Conservation (phyloP, 1,140 invertebrate genomes). For the Drosophila repletoides region DNA sequence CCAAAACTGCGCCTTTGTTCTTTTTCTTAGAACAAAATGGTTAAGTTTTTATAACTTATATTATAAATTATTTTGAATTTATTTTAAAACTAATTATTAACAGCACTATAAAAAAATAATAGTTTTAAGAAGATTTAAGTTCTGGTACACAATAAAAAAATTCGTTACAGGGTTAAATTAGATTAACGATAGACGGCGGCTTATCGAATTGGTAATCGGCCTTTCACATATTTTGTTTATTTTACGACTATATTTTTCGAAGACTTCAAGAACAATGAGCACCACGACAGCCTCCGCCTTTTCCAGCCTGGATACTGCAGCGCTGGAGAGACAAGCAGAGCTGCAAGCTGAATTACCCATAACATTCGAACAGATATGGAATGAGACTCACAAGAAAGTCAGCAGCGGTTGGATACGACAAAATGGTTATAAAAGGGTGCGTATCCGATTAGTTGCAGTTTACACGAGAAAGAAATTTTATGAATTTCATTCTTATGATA, state of each 20-base stretch:
- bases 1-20: too few relatives aligned
- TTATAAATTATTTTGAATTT: too few relatives aligned
- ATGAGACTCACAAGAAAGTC: constrained; percentile 83
- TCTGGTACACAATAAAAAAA: too few relatives aligned
- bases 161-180: too few relatives aligned
- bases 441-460: constrained; percentile 15
- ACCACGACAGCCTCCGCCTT: constrained; percentile 62
- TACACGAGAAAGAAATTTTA: constrained; percentile 3
- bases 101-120: too few relatives aligned
- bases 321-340: constrained; percentile 62
- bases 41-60: too few relatives aligned
- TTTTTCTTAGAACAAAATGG: too few relatives aligned
- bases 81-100: too few relatives aligned
- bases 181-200: not conserved
- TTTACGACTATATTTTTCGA: constrained; percentile 28
- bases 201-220: not conserved
- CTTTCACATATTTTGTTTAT: constrained; percentile 42
- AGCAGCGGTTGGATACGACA: constrained; percentile 87
- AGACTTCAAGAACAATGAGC: constrained; percentile 33
- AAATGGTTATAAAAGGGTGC: constrained; percentile 87
- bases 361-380: constrained; percentile 71
- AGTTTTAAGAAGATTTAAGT: too few relatives aligned
- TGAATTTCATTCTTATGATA: too few relatives aligned
- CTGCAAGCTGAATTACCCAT: constrained; percentile 16
- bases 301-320: constrained; percentile 65